phyloP scores from a whole-genome alignment of 2,888 invertebrate genomes.

The Hirtodrosophila confusa region DNA sequence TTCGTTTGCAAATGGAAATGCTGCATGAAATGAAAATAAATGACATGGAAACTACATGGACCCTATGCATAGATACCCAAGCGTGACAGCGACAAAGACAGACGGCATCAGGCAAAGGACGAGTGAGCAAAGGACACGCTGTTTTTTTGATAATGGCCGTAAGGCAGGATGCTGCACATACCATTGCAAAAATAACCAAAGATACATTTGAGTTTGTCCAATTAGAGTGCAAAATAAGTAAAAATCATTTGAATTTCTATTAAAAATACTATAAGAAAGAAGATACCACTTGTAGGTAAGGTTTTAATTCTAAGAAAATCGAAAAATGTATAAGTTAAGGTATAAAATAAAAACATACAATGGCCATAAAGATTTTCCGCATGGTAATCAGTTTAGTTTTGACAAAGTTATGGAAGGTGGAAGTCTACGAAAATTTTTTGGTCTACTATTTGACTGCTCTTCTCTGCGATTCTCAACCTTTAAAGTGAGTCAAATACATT shows the following conservation, averaged over 20 bases:
- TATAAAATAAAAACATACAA: too few relatives aligned
- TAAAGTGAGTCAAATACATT: too few relatives aligned
- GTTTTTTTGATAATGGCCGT: conserved; percentile 54
- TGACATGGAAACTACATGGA: conserved; percentile 35
- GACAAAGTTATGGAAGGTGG: too few relatives aligned
- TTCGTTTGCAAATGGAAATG: conserved; percentile 31
- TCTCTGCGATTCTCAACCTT: too few relatives aligned
- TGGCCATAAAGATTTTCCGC: too few relatives aligned
- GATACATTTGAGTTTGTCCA: background rate
- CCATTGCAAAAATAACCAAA: conserved; percentile 18
- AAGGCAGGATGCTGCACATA: conserved; percentile 50
- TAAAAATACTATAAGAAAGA: background rate
- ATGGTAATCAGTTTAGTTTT: too few relatives aligned
- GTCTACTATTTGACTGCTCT: too few relatives aligned
- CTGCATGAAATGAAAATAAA: conserved; percentile 49
- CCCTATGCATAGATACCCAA: background rate
- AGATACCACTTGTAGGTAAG: too few relatives aligned
- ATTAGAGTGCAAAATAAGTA: conserved; percentile 19
- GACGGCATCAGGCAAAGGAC: conserved; percentile 11
- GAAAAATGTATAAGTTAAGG: too few relatives aligned
- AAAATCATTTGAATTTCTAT: conserved; percentile 11
- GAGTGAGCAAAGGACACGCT: conserved; percentile 35
- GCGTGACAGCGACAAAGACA: conserved; percentile 36
- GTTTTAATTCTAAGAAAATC: too few relatives aligned
- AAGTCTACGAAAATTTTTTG: too few relatives aligned